These are phyloP conservation scores for Masticophis lateralis DNA, from an alignment of 2,797 vertebrate genomes.

Conservation along the genomic window DNA sequence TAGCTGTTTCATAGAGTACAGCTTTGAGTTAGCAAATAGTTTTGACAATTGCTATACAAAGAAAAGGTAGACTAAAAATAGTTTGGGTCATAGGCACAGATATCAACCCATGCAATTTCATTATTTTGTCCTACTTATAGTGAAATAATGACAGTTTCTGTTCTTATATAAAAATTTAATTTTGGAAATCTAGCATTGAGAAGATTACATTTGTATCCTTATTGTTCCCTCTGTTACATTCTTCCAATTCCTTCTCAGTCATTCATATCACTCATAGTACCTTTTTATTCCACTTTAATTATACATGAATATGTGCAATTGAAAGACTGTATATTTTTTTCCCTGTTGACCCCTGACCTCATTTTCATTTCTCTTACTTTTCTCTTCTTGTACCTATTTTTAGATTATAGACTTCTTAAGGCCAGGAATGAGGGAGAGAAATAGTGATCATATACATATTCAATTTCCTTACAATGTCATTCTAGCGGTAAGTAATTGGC, in stretches of 20 bases:
- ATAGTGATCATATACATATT: not conserved
- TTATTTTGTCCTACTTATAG: not conserved
- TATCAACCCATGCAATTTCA: not conserved
- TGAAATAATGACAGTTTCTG: not conserved
- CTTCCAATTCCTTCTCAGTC: not conserved
- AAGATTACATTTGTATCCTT: not conserved
- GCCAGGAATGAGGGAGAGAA: not conserved
- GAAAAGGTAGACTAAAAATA: not conserved
- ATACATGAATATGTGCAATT: not conserved
- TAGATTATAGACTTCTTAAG: not conserved
- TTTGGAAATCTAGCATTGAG: not conserved
- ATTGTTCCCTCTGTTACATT: not conserved
- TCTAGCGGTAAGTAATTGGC: slow-evolving; percentile 11
- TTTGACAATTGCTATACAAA: not conserved
- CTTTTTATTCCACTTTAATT: not conserved
- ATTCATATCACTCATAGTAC: not conserved
- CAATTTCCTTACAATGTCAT: not conserved
- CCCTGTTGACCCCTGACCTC: not conserved
- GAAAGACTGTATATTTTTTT: not conserved
- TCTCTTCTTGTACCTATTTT: not conserved
- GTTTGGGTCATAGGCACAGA: not conserved
- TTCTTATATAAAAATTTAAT: not conserved
- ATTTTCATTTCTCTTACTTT: not conserved
- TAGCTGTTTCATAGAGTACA: not conserved
- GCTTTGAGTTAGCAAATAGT: not conserved